Evolutionary conservation across 2,888 invertebrate species (phyloP), one percentile per base, ranked within the genome.

Genomic region (Tryphoninae sp.): DNA sequence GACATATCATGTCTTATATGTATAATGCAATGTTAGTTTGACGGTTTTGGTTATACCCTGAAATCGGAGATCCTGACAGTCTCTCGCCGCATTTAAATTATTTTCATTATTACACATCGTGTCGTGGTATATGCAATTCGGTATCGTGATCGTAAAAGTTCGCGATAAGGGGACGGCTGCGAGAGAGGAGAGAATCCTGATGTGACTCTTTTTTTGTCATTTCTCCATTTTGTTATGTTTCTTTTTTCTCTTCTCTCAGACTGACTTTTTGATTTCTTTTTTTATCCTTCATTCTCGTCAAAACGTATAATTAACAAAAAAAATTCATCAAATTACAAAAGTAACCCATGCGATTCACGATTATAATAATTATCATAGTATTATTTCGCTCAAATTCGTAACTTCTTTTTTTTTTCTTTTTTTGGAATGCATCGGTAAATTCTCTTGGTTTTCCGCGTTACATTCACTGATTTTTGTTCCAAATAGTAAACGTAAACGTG

Each of bases 401-500:
- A 55, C 13, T 49, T 16, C 59, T 80, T 80, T 69, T 51, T 72
- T 40, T 23, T 64, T 69, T 23, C 73, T 77, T 58, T 78, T 72
- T 72, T 59, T 83, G 81, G 82, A 83, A 83, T 83, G 83, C 78
- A 81, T 81, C 74, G 65, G 42, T 81, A 42, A 61, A 65, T 80
- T 58, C 26, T 81, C 59, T 59, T 72, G 45, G 53, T 71, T 69
- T 64, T 59, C 74, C 59, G 65, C 53, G 58, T 67, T 67, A 65
- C 61, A 68, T 45, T 72, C 61, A 42, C 67, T 61, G 72, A 72
- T 75, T 42, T 45, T 76, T 58, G 33, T 9, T 80, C 78, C 61
- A 68, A 86, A 86, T 85, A 84, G 82, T 83, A 83, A 83, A 83
- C 82, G 80, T 42, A 68, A 80, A 59, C 77, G 82, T 81, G 53